Conservation (phyloP, 1,140 invertebrate genomes). For the Phymastichus coffea region DNA sequence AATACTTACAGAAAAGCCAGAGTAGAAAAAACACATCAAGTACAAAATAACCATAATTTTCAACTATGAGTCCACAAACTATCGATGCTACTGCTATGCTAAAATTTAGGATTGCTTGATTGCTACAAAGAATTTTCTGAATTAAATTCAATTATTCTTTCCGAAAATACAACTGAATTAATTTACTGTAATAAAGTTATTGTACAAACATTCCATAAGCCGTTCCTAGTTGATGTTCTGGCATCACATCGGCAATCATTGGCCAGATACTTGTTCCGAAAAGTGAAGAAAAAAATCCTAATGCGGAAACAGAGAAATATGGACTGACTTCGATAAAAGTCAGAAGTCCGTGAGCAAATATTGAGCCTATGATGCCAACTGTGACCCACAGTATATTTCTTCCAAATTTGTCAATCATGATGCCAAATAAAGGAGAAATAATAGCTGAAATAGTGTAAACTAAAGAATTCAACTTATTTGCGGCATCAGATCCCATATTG, state of each 20-base stretch:
- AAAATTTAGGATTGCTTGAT: constrained; percentile 93
- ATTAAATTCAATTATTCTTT: constrained; percentile 23
- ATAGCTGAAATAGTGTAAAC: constrained; percentile 89
- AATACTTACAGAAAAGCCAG: constrained; percentile 79
- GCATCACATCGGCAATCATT: constrained; percentile 86
- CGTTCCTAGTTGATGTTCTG: constrained; percentile 91
- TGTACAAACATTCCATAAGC: constrained; percentile 94
- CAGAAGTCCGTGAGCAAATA: constrained; percentile 77
- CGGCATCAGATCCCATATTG: constrained; percentile 66
- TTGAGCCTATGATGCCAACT: constrained; percentile 74
- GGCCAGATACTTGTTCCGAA: constrained; percentile 95
- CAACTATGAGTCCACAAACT: constrained; percentile 85
- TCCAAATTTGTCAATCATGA: constrained; percentile 86
- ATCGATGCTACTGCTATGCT: constrained; percentile 86
- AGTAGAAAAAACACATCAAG: constrained; percentile 92
- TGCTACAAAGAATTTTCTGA: constrained; percentile 61
- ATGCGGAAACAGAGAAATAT: constrained; percentile 79
- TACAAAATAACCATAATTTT: constrained; percentile 83
- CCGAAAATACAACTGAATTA: constrained; percentile 5
- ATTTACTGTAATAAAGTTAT: constrained; percentile 10
- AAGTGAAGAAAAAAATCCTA: constrained; percentile 91
- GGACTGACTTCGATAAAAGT: constrained; percentile 88
- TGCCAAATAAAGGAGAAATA: constrained; percentile 88
- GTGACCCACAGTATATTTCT: constrained; percentile 90
- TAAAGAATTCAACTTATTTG: constrained; percentile 84